Base-by-base conservation (phyloP, 2,797 vertebrate genomes). In the Bufotes viridis region DNA sequence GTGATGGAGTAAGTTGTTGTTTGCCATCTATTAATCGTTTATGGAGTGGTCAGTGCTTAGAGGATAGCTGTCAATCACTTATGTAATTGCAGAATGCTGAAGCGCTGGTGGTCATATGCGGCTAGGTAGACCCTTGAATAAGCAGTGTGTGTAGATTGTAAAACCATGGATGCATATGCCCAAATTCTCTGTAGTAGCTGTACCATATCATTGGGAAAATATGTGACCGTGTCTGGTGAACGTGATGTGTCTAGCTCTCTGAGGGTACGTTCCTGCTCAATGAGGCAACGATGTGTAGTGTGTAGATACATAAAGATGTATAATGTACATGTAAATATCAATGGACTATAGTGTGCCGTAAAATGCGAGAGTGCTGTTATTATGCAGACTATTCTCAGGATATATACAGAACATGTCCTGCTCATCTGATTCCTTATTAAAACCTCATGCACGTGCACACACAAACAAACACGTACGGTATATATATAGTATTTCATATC, bases 291-390 rank as follows among this genome's bases (percentile, higher is more conserved):
- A 49, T 83, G 87, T 78, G 61, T 70, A 51, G 51, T 63, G 61
- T 72, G 63, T 61, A 89, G 69, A 81, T 63, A 80, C 63, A 81
- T 85, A 75, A 85, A 72, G 61, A 82, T 67, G 58, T 63, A n/a
- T 72, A 76, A 82, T 78, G 79, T 85, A 57, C 60, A 53, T 72
- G 17, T 60, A 61, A 78, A 83, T 61, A 26, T 34, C 34, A 49
- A 83, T 79, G 81, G 17, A 60, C 12, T 85, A 49, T 86, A 61
- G 51, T 85, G 67, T 75, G 57, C 67, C 6, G 70, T 67, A 65
- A 69, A 83, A 83, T 87, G 80, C 53, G 49, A 86, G 49, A 86
- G 60, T 24, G 8, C 42, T 82, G 42, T 74, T 69, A 75, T 69
- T 24, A 60, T 78, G 14, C 58, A 10, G 20, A 83, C 57, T n/a